phyloP scores from a whole-genome alignment of 2,797 vertebrate species.

The Lophotriccus pileatus region DNA sequence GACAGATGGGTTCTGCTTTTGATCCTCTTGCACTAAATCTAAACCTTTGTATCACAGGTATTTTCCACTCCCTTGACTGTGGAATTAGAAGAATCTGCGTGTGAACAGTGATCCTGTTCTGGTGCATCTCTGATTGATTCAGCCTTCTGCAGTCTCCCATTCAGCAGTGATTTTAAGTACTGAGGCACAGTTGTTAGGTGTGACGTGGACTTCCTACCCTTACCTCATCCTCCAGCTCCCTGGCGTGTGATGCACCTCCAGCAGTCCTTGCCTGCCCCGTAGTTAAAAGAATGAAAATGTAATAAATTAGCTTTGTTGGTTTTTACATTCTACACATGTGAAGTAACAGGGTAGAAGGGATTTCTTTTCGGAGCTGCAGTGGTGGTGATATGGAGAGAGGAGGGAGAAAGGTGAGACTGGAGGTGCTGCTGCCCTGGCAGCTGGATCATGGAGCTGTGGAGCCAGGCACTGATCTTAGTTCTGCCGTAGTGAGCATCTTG shows the following conservation, averaged over 20 bases:
- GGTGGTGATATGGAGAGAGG: background rate
- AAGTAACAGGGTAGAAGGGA: background rate
- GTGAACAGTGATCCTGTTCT: background rate
- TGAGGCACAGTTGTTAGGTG: background rate
- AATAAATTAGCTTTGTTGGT: background rate
- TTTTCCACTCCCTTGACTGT: background rate
- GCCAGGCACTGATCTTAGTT: conserved; percentile 10
- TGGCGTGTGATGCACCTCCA: background rate
- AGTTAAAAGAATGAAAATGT: conserved; percentile 25
- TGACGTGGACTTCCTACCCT: background rate
- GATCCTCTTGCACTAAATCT: background rate
- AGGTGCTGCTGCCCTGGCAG: background rate
- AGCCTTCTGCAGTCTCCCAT: background rate
- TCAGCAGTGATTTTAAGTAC: background rate
- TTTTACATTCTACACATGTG: background rate
- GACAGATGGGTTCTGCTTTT: background rate
- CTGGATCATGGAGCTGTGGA: conserved; percentile 3
- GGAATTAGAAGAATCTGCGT: background rate
- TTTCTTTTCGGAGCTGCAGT: background rate
- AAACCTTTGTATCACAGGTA: background rate
- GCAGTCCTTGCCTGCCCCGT: background rate
- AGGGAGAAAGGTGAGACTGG: background rate
- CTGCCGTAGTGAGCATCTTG: conserved; percentile 38
- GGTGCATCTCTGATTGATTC: background rate
- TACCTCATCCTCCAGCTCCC: background rate